Conservation (phyloP, 1,140 invertebrate genomes). For the Pseudachorutes palmiensis region DNA sequence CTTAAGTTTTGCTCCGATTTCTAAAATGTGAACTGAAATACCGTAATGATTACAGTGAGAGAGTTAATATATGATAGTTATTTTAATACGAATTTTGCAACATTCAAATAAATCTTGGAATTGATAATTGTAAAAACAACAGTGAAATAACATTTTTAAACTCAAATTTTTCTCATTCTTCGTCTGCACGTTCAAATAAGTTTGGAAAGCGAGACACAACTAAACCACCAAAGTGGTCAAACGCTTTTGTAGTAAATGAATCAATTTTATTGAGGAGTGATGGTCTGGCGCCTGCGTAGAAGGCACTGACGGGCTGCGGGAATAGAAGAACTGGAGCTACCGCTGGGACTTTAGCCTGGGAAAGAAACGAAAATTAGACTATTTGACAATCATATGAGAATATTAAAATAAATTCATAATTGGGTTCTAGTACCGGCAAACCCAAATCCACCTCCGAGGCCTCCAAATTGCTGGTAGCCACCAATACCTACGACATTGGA, state of each 20-base stretch:
- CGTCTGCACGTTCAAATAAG: background rate
- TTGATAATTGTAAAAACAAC: no score
- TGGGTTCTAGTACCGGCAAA: conserved; percentile 9
- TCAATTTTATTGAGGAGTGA: background rate
- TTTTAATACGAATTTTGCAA: no score
- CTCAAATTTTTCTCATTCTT: no score
- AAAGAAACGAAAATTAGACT: background rate
- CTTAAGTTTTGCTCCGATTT: no score
- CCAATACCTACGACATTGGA: conserved; percentile 7
- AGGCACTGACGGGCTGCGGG: background rate
- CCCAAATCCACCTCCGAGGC: conserved; percentile 6
- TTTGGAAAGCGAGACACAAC: background rate
- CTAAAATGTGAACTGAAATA: no score
- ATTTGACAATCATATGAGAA: background rate
- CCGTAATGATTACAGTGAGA: no score
- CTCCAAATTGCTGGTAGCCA: background rate
- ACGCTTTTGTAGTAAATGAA: background rate
- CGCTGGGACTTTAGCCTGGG: background rate
- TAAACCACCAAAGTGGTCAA: background rate
- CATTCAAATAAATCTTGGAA: no score
- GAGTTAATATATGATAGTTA: no score
- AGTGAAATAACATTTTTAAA: no score
- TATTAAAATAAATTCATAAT: background rate
- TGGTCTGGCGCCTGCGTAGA: background rate
- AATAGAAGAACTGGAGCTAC: background rate